Evolutionary conservation across 2,797 vertebrate species (phyloP).

Genomic region (Micropoecilia bifurca): DNA sequence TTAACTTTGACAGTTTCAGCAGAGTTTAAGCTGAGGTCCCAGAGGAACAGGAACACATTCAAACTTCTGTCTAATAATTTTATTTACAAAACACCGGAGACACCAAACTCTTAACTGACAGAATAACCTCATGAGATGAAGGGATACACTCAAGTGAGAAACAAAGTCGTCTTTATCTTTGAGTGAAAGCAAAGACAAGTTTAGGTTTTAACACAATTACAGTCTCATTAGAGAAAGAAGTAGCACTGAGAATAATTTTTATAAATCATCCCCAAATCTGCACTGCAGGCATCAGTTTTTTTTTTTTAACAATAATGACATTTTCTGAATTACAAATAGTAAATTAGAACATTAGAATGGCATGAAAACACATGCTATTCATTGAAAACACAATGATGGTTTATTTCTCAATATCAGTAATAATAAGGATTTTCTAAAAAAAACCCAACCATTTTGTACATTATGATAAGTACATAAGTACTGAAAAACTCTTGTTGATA

Average conservation of each 20-base stretch:
- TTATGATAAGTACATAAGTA: neutral
- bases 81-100: neutral
- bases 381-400: neutral
- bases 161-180: neutral
- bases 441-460: neutral
- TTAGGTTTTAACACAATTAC: neutral
- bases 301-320: no score
- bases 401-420: neutral
- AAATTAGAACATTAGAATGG: no score
- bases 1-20: slow-evolving; percentile 2
- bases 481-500: no score
- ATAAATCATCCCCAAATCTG: no score
- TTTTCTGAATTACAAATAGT: no score
- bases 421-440: neutral
- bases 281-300: no score
- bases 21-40: neutral
- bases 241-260: neutral
- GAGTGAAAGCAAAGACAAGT: neutral
- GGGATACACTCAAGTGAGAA: neutral
- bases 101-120: neutral
- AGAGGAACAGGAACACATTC: neutral
- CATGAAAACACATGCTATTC: neutral
- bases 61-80: neutral
- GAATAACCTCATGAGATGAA: neutral
- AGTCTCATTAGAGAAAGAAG: neutral